phyloP scores from a whole-genome alignment of 2,888 invertebrate species.

The Dolichomitus sp. region DNA sequence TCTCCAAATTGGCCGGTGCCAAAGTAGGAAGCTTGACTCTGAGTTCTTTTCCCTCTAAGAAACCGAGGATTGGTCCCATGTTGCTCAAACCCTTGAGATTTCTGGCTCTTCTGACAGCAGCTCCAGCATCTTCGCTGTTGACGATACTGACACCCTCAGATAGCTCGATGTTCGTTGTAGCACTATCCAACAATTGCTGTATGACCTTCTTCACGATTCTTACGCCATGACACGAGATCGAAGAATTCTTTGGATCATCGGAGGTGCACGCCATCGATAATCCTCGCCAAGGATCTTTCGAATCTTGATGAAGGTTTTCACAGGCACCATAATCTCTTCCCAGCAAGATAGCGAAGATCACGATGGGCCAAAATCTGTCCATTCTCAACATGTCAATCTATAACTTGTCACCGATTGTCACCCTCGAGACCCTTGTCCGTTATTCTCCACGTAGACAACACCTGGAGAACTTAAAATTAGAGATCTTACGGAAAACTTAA shows the following conservation, averaged over 20 bases:
- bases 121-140: conserved; percentile 86
- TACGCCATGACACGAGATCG: conserved; percentile 87
- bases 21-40: conserved; percentile 91
- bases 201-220: conserved; percentile 87
- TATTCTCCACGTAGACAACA: background rate
- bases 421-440: background rate
- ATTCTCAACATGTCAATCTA: conserved; percentile 46
- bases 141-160: conserved; percentile 90
- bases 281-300: conserved; percentile 63
- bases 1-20: conserved; percentile 90
- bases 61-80: conserved; percentile 89
- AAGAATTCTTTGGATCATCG: conserved; percentile 80
- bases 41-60: conserved; percentile 91
- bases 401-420: conserved; percentile 38
- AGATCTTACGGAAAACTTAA: conserved; percentile 26
- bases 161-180: conserved; percentile 87
- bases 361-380: conserved; percentile 49
- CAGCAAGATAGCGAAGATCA: conserved; percentile 61
- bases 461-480: background rate
- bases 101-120: conserved; percentile 86
- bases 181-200: conserved; percentile 87
- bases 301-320: conserved; percentile 45
- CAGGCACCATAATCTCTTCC: conserved; percentile 47
- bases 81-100: conserved; percentile 84
- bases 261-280: conserved; percentile 72